phyloP scores from a whole-genome alignment of 2,797 vertebrate species.

The Mormyrops attenuatus region DNA sequence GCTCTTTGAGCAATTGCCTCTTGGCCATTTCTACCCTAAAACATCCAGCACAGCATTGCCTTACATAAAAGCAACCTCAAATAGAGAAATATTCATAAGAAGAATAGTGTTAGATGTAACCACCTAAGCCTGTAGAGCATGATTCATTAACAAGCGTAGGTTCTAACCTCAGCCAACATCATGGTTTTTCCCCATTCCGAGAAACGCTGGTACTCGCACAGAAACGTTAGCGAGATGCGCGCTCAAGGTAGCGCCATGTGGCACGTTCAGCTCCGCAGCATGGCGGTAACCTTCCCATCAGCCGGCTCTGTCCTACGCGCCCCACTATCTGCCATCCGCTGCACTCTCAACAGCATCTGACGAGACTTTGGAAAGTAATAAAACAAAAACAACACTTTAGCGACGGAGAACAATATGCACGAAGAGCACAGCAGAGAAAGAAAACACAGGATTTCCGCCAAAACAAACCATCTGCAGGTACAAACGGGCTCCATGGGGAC shows the following conservation, averaged over 20 bases:
- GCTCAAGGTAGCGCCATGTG: not conserved
- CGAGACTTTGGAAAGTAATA: not conserved
- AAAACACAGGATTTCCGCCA: not conserved
- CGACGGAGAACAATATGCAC: not conserved
- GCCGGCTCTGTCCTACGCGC: not conserved
- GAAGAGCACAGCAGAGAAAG: not conserved
- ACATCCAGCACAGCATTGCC: not conserved
- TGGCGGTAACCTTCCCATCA: not conserved
- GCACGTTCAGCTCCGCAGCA: not conserved
- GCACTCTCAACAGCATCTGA: not conserved
- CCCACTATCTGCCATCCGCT: not conserved
- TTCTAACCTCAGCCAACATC: not conserved
- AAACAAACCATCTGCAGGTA: conserved; percentile 1
- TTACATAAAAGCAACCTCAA: not conserved
- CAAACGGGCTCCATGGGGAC: not conserved
- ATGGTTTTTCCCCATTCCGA: not conserved
- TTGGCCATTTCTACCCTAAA: not conserved
- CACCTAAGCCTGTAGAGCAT: not conserved
- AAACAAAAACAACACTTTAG: not conserved
- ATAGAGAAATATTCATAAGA: not conserved
- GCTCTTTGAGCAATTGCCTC: not conserved
- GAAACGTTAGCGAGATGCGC: not conserved
- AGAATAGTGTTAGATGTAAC: not conserved
- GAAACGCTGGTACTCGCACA: not conserved
- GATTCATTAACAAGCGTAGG: not conserved